Base-by-base conservation (phyloP, 1,140 invertebrate genomes). In the Aphelenchoides besseyi region DNA sequence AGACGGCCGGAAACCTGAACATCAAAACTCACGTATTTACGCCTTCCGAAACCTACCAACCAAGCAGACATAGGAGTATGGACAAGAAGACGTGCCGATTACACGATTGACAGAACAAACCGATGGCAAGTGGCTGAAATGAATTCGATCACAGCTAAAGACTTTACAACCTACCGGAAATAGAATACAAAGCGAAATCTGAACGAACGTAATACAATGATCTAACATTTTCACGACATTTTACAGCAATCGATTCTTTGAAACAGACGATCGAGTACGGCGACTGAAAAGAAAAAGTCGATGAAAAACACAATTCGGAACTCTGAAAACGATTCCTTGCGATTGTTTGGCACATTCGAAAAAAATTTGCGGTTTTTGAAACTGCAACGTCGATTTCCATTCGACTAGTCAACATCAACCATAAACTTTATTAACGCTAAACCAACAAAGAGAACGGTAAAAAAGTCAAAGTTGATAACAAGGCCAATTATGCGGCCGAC, bases 351-450 rank as follows among this genome's bases (percentile, higher is more conserved):
- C n/a, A n/a, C n/a, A n/a, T n/a, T n/a, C n/a, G n/a, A n/a, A n/a
- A n/a, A n/a, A n/a, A n/a, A n/a, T n/a, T n/a, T n/a, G n/a, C n/a
- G n/a, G n/a, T n/a, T n/a, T n/a, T n/a, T n/a, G n/a, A n/a, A n/a
- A n/a, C n/a, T n/a, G n/a, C n/a, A n/a, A n/a, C n/a, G n/a, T n/a
- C n/a, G n/a, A n/a, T n/a, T 48, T 48, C 23, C 23, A 48, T 48
- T 48, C 41, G 23, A 48, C 12, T 16, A 23, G 12, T 48, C 41
- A 63, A 63, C 26, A 63, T 63, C 61, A 3, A 63, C 61, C 23
- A 63, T 0, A 30, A 63, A 0, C 18, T 23, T 12, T 12, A 23
- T 48, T 67, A 69, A 64, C 28, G 48, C 64, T 28, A 63, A 64
- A 68, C 29, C 57, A 67, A 30, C n/a, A 33, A 18, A 28, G 66